Base-by-base conservation (phyloP, 2,113 vertebrate species). In the Athene noctua region DNA sequence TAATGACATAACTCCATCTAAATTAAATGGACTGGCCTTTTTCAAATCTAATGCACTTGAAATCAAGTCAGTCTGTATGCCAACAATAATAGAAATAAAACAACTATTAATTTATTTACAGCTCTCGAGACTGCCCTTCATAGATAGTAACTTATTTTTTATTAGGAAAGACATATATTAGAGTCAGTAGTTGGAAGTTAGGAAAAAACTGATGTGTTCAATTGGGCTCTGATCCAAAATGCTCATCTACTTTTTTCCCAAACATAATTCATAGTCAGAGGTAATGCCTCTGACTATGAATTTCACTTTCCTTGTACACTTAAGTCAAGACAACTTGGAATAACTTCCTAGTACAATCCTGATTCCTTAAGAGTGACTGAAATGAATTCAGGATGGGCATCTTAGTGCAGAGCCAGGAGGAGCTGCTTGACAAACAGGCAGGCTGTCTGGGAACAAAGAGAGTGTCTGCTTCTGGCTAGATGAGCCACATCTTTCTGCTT, bases 191-290 rank as follows among this genome's bases (percentile, higher is more conserved):
- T 27, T 66, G 25, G 23, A 91, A 77, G 10, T 34, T 12, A 36
- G 19, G 44, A 83, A 80, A 52, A 74, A 78, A 77, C 1, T 0
- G 0, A 75, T 29, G 9, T 0, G 0, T 72, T 90, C 71, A 58
- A 13, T 0, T 29, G 40, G 8, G 7, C 9, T 84, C 47, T 72
- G 25, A 77, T 51, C 13, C 63, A 19, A 42, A 78, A 59, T 1
- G 54, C 18, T 65, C 21, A 22, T 25, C 19, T 74, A 19, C 6
- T 6, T 51, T 86, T 87, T 67, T 22, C 23, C 23, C 11, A 80
- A 59, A 54, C 0, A 11, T 57, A 57, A 34, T 46, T 46, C 44
- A 46, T 17, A 15, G 23, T 17, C 82, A 72, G 61, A 78, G 19
- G 27, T 49, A 63, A 63, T 63, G 30, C 38, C 38, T 86, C 54